Percentiles rank a stretch among this genome's conserved stretches.
These are phyloP conservation scores for Diabrotica undecimpunctata DNA, from an alignment of 1,140 invertebrate genomes.

Conservation along the genomic window DNA sequence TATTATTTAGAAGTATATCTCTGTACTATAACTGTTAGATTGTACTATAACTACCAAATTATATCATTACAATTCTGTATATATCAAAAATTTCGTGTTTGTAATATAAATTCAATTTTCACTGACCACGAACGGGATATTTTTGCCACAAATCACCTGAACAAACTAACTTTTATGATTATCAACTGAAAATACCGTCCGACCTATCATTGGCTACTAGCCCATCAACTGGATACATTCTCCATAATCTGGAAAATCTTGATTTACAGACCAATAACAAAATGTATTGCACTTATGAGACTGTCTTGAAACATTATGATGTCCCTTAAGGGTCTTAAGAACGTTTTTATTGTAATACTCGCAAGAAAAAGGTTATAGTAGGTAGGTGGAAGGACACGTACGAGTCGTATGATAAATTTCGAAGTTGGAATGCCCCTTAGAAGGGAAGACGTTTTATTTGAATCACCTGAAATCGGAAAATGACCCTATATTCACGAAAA, in stretches of 20 bases:
- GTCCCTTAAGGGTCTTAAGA: conserved; percentile 11
- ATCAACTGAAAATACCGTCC: neutral
- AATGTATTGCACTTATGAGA: conserved; percentile 13
- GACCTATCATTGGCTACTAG: neutral
- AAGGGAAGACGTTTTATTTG: conserved; percentile 4
- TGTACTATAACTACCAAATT: no score
- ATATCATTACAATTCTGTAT: no score
- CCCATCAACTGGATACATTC: conserved; percentile 2
- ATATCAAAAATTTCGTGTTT: no score
- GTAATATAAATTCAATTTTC: no score
- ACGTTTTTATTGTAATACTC: conserved; percentile 9
- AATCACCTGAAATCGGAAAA: neutral
- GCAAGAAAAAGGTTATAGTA: conserved; percentile 6
- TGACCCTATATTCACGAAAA: neutral
- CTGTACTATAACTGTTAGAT: no score
- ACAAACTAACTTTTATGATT: neutral
- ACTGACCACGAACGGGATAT: no score
- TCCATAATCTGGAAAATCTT: conserved; percentile 3
- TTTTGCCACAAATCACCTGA: neutral
- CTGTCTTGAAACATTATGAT: conserved; percentile 10
- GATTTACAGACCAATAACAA: conserved; percentile 10
- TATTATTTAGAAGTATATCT: no score
- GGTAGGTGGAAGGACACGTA: conserved; percentile 11
- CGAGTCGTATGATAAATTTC: conserved; percentile 9
- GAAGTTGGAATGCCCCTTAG: neutral